phyloP scores from a whole-genome alignment of 2,888 invertebrate species.

The Troides helena region DNA sequence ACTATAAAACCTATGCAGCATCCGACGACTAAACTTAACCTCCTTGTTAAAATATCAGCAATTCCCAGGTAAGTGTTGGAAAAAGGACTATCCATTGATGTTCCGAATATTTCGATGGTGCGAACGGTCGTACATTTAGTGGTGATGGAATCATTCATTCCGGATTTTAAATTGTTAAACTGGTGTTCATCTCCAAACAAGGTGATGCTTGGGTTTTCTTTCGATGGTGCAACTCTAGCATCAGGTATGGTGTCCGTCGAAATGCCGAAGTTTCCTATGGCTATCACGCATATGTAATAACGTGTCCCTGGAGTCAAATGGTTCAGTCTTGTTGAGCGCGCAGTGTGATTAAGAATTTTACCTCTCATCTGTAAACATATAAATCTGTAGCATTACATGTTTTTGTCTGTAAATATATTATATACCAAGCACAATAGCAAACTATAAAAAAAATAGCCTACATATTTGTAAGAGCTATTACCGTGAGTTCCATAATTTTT shows the following conservation, averaged over 20 bases:
- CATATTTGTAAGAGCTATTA: too few species aligned
- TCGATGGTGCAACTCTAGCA: conserved; percentile 72
- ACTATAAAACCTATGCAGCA: conserved; percentile 93
- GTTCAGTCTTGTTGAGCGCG: conserved; percentile 86
- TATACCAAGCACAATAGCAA: neutral
- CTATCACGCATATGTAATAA: conserved; percentile 93
- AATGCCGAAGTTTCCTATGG: conserved; percentile 85
- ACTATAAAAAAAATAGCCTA: neutral
- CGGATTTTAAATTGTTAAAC: conserved; percentile 60
- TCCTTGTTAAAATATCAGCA: conserved; percentile 88
- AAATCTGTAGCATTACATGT: neutral
- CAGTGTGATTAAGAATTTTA: conserved; percentile 85
- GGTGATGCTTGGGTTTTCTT: conserved; percentile 59
- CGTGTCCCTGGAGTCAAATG: conserved; percentile 88
- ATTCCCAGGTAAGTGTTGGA: conserved; percentile 85
- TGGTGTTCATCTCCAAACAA: conserved; percentile 82
- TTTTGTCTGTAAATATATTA: neutral
- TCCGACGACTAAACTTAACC: conserved; percentile 91
- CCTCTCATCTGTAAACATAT: conserved; percentile 84
- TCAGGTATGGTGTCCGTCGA: conserved; percentile 72
- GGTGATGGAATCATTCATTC: conserved; percentile 84
- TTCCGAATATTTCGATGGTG: conserved; percentile 86
- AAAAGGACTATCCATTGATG: conserved; percentile 77
- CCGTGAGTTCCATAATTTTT: too few species aligned
- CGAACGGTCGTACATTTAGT: conserved; percentile 89